Base-by-base conservation (phyloP, 2,113 vertebrate genomes). In the Genyomyrus donnyi region DNA sequence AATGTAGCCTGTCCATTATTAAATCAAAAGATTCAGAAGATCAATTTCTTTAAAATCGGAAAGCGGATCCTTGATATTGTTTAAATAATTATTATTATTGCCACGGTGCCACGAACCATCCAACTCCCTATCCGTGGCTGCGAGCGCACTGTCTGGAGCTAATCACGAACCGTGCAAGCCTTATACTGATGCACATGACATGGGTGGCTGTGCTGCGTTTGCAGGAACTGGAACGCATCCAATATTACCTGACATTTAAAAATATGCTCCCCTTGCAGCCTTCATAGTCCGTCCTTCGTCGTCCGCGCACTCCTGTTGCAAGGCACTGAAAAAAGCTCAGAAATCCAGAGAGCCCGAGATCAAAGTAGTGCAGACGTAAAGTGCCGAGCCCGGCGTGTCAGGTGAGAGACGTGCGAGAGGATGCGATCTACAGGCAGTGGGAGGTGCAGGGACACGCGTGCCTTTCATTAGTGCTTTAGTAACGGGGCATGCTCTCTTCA, bases 1-100 rank as follows among this genome's bases (percentile, higher is more conserved):
- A 97, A 94, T 97, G 97, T 94, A 98, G 95, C 96, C 97, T 97
- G 96, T 98, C 98, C 98, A 99, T 99, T 94, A 94, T 95, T 94
- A 94, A 95, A 95, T 92, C 0, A 50, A 15, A 42, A 42, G 35
- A 21, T 24, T 24, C 39, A 45, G 89, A 89, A 89, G 89, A 62
- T 88, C 27, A 91, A 58, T 46, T 3, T 91, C 92, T 90, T 3
- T 5, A 92, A 88, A 35, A 92, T 92, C 92, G 93, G 92, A 91
- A 84, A 58, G 42, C 35, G 83, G 80, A 50, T 66, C 88, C 87
- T 88, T 91, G 49, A 35, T 91, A 91, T 88, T 89, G 24, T 17
- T 80, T 80, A 42, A 35, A 42, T 45, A 11, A 24, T 85, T 5
- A 88, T 91, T 91, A 90, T 62, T 93, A 89, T 90, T 92, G 90